Conservation (phyloP, 2,113 vertebrate genomes). For the Tragelaphus imberbis region DNA sequence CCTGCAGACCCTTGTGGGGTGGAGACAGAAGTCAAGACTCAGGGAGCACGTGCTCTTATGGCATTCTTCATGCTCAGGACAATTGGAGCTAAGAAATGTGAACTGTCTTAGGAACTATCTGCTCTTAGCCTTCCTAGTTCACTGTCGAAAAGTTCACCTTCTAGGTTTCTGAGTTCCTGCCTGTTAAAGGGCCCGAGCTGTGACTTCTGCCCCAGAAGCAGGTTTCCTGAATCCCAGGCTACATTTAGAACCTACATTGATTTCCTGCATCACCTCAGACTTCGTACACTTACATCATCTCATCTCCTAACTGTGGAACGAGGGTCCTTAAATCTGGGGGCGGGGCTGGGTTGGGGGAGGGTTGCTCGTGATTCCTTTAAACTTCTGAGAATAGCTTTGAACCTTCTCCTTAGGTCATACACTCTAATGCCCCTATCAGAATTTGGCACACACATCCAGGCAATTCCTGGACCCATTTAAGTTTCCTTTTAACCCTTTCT, state of each 20-base stretch:
- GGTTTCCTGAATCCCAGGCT: neutral
- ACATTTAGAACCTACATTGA: neutral
- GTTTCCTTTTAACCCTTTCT: neutral
- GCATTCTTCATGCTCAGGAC: neutral
- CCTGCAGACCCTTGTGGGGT: neutral
- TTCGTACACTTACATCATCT: neutral
- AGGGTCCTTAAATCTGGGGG: neutral
- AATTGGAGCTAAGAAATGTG: neutral
- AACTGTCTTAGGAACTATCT: neutral
- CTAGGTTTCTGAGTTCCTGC: neutral
- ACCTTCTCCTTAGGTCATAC: neutral
- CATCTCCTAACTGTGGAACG: neutral
- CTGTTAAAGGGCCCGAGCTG: too few relatives aligned
- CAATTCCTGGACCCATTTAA: neutral
- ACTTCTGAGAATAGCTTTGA: neutral
- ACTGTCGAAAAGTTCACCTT: neutral
- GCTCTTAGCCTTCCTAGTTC: neutral
- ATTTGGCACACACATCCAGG: neutral
- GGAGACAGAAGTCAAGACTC: neutral
- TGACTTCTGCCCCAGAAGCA: neutral
- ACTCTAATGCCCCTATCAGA: neutral
- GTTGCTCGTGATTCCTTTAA: neutral
- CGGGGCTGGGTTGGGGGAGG: accelerated
- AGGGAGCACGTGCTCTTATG: accelerated
- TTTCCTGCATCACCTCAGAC: neutral